Base-by-base conservation (phyloP, 2,113 vertebrate species). In the Macquaria ambigua region DNA sequence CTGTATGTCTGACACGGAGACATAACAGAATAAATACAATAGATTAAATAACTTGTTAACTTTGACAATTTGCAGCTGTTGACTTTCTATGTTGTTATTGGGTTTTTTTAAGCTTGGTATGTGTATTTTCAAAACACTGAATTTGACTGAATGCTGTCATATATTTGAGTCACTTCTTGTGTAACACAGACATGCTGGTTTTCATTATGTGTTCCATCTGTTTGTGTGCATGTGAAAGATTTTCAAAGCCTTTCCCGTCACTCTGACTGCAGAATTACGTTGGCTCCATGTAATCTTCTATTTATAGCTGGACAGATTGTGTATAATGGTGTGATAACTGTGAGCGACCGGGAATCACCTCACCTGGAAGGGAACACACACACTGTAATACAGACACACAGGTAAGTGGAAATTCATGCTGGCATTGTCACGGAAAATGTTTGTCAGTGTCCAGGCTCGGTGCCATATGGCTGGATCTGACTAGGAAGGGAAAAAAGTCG, bases 391-490 rank as follows among this genome's bases (percentile, higher is more conserved):
- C 46, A 69, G 14, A 25, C 37, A 70, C 76, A 72, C 91, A 90
- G 91, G 89, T 93, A 88, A 90, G 90, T 82, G 82, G 83, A 92
- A 79, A 92, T 92, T 90, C 68, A 89, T 88, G 88, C 91, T 92
- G 90, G 76, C 87, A 89, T 89, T 89, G 88, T 91, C 87, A 79
- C 88, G 87, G 91, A 94, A 94, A 94, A 92, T 91, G 89, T 93
- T 93, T 92, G 88, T 94, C 92, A 23, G 84, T 90, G 82, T 90
- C 76, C 83, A 90, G 88, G 93, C 92, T 74, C 23, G 8, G 78
- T 81, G 90, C 94, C 95, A 95, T 93, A 90, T 94, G 90, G 92
- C 86, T 90, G 91, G 88, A 94, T 87, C 59, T 79, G 90, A 90
- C 82, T 48, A 66, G 71, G 74, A 79, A 76, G 55, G 50, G 59